Evolutionary conservation across 2,797 vertebrate genomes (phyloP), one percentile per base, ranked within the genome.

Genomic region (Microhierax caerulescens): DNA sequence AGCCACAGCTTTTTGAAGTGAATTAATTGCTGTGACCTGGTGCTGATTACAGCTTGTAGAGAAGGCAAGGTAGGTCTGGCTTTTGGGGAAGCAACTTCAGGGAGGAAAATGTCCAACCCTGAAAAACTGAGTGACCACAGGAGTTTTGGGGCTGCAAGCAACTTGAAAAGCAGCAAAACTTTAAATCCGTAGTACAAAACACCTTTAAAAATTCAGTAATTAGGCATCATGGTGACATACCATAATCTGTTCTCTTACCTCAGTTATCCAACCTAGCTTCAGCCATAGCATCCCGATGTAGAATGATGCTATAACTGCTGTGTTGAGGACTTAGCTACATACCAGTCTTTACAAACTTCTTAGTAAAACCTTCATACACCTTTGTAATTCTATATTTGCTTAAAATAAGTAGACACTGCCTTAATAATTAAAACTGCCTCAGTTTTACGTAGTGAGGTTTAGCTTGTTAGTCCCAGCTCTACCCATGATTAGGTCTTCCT

Each of bases 1-100:
- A 73, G 83, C 60, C 88, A 85, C 43, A 94, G 32, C n/a, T 77
- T 77, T 94, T 93, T 92, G 88, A 95, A 95, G 67, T 86, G 70
- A 95, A 90, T 94, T 97, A 93, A 97, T 97, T 95, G 70, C 85
- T 97, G 92, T 96, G 91, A 93, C 93, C 94, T 90, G 88, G 74
- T 93, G 76, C 76, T 88, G 91, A 95, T 84, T 94, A 69, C 54
- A 92, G 82, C 80, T 93, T 69, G 60, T 67, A 78, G 51, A 90
- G 56, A 85, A 85, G 83, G 74, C 59, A 65, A 60, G 41, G 16
- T 30, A 93, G 91, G 80, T 74, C 63, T 94, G 30, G 59, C 9
- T 81, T 91, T 73, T 86, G 59, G 39, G 60, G 67, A 79, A 87
- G 39, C 0, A 1, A 41, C 34, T 79, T 79, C 34, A 45, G 10